Conservation (phyloP, 2,797 vertebrate genomes). For the Chelonia mydas region DNA sequence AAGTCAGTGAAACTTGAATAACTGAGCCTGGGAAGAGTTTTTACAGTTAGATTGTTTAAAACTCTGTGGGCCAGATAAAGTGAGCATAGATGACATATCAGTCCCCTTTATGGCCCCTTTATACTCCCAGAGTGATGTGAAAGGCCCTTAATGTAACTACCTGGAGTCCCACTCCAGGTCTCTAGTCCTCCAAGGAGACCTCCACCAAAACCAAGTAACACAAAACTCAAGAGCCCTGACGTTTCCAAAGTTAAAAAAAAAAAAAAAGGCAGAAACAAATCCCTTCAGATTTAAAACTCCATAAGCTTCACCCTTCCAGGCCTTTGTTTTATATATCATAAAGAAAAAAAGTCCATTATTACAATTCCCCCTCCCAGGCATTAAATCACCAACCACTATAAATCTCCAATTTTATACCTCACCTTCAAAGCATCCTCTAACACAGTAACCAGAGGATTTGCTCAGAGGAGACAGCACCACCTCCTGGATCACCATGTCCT, state of each 20-base stretch:
- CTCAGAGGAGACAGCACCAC: neutral
- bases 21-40: neutral
- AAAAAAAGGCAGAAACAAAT: neutral
- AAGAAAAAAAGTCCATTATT: neutral
- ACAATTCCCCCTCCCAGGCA: neutral
- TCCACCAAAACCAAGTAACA: neutral
- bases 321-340: neutral
- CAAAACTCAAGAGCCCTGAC: neutral
- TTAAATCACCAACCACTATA: neutral
- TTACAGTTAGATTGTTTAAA: neutral
- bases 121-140: neutral
- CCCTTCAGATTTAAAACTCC: neutral
- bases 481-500: rapidly evolving
- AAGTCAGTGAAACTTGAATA: neutral
- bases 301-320: neutral
- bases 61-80: neutral
- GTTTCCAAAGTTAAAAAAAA: neutral
- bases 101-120: neutral
- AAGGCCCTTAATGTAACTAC: neutral
- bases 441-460: neutral
- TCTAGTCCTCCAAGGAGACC: neutral
- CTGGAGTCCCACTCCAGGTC: neutral
- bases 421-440: neutral
- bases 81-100: neutral
- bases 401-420: neutral